A percentile compares a stretch with the other conserved stretches of the same genome.
Evolutionary conservation across 2,888 invertebrate genomes (phyloP).

Genomic region (Pseudococcus longispinus): DNA sequence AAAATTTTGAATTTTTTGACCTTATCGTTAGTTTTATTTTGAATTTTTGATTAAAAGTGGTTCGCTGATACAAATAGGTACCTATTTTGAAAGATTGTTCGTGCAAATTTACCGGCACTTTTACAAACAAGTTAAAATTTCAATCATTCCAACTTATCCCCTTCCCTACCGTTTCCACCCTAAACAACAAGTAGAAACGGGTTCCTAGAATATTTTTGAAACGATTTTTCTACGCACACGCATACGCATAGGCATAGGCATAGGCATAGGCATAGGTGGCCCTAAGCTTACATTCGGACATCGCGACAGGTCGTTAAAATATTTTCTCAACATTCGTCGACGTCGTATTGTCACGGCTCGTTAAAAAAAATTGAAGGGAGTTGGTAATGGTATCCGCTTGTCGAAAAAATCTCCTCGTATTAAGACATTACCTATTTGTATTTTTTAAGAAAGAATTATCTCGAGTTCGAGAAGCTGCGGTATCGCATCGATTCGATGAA

Average conservation of each 20-base stretch:
- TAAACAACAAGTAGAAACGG: neutral
- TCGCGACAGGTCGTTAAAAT: neutral
- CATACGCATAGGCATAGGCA: neutral
- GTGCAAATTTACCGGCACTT: too few species aligned
- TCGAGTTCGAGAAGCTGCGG: neutral
- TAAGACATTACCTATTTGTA: neutral
- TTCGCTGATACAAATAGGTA: too few species aligned
- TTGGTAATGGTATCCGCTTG: too few species aligned
- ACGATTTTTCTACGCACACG: neutral
- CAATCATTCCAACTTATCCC: neutral
- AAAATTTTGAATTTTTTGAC: too few species aligned
- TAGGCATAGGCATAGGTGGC: neutral
- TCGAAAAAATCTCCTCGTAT: neutral
- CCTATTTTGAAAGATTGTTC: too few species aligned
- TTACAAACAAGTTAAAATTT: neutral
- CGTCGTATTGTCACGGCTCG: too few species aligned
- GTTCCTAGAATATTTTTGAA: neutral
- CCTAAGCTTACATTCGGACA: neutral
- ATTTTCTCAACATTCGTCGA: neutral
- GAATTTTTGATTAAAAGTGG: too few species aligned
- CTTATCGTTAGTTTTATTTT: too few species aligned
- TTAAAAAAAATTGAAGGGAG: too few species aligned
- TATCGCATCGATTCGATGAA: neutral
- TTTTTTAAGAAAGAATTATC: constrained; percentile 17
- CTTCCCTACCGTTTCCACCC: neutral